Base-by-base conservation (phyloP, 2,797 vertebrate genomes). In the Poeciliopsis infans region DNA sequence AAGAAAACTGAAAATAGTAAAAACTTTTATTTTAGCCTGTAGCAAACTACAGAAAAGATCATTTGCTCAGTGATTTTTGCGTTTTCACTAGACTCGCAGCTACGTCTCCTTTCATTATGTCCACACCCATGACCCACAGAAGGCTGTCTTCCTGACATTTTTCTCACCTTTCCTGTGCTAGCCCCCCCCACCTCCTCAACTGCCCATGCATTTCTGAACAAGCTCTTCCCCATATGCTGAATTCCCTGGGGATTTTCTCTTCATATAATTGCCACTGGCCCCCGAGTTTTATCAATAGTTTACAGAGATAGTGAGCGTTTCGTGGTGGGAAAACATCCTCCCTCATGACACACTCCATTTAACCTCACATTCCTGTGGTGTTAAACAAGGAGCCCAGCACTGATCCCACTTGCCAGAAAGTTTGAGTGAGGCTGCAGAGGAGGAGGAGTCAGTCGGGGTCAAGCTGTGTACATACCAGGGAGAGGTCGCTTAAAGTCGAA, bases 301-400 rank as follows among this genome's bases (percentile, higher is more conserved):
- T 86, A 82, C n/a, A 64, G 83, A 87, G 90, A 94, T 85, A 92
- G 89, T 2, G 61, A 83, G 72, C 5, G n/a, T 59, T 55, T 72
- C 12, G 11, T 85, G 85, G 85, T 87, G 89, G 83, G 86, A 89
- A 53, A 53, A 11, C 77, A 83, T 85, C 90, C 90, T 86, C 89
- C 85, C 86, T 83, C 90, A 86, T 75, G 73, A 74, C 76, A 74
- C 80, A 79, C 78, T 88, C 76, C 75, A 78, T 77, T 86, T 80
- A 86, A 81, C 80, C 79, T 78, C 88, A 91, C 94, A 95, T 95
- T 95, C 95, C 93, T 93, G 93, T 61, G 88, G 90, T 6, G 86
- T 81, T 88, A 79, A 90, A 81, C 15, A 74, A 87, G 49, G 81
- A 89, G 82, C 71, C 74, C 36, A 43, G 0, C 69, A 80, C 79